Evolutionary conservation across 1,140 invertebrate genomes (phyloP), one percentile per base, ranked within the genome.

Genomic region (Carposina sasakii): DNA sequence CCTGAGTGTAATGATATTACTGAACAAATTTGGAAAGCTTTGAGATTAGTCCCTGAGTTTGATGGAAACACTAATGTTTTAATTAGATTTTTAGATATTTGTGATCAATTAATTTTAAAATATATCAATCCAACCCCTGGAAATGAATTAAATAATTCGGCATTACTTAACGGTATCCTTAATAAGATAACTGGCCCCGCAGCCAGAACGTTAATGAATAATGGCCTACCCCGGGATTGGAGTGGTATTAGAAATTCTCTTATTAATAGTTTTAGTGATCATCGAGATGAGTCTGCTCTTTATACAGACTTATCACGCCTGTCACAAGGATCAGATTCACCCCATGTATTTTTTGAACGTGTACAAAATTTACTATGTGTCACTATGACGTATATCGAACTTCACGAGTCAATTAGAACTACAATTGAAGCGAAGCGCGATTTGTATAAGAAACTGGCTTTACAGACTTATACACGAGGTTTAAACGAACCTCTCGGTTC

Each of bases 401-500:
- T 42, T 16, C 40, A 42, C 20, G 40, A 42, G 10, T 2, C 3
- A 2, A 10, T 42, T 10, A 15, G 4, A 26, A 42, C 40, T 1
- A 42, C 40, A 28, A 13, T 42, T 17, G 40, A 42, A 26, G 40
- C 40, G 12, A 42, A 42, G 28, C 3, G 40, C 4, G 15, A 22
- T 24, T 28, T 42, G 22, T 42, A 42, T 19, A 42, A 24, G 15
- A 42, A 42, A 26, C 40, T 42, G 1, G 40, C 40, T 42, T 19
- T 42, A 4, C 40, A 42, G 10, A 26, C 40, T 1, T 42, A 42
- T 16, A 9, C 28, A 28, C 9, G 40, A 24, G 40, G 40, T 24
- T 42, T 42, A 19, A 42, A 42, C 16, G 40, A 42, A 42, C 40
- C 40, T 28, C 40, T 42, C 16, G 40, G 40, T 26, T 42, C 40